These are phyloP conservation scores for Pseudomyrmex pallidus DNA, from an alignment of 1,140 invertebrate species.

Conservation along the genomic window DNA sequence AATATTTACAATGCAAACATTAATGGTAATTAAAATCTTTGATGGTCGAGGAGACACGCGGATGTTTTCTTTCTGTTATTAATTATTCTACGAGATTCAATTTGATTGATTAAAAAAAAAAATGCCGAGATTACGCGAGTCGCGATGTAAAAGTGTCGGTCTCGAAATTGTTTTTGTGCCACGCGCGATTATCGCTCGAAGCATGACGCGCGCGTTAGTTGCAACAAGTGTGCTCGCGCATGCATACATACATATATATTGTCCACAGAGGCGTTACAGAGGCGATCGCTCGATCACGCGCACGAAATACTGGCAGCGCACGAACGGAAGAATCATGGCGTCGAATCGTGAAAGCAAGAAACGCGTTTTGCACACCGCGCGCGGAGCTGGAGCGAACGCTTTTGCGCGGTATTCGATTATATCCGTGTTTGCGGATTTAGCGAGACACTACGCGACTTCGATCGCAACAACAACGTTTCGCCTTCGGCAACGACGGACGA, in stretches of 20 bases:
- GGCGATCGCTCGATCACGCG: constrained; percentile 63
- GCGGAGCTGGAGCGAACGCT: constrained; percentile 22
- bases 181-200: constrained; percentile 14
- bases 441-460: neutral
- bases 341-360: constrained; percentile 74
- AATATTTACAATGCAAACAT: too few relatives aligned
- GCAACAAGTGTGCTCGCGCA: constrained; percentile 2
- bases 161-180: too few relatives aligned
- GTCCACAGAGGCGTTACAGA: neutral
- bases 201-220: constrained; percentile 35
- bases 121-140: neutral
- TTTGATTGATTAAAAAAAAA: neutral
- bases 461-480: constrained; percentile 16
- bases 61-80: neutral
- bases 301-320: constrained; percentile 64
- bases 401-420: neutral
- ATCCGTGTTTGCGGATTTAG: constrained; percentile 4
- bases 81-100: neutral
- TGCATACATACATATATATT: neutral
- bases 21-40: too few relatives aligned
- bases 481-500: constrained; percentile 18
- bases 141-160: neutral
- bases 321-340: constrained; percentile 67
- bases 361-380: constrained; percentile 51
- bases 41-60: too few relatives aligned